Evolutionary conservation across 2,888 invertebrate genomes (phyloP).

Genomic region (Catocala fraxini): DNA sequence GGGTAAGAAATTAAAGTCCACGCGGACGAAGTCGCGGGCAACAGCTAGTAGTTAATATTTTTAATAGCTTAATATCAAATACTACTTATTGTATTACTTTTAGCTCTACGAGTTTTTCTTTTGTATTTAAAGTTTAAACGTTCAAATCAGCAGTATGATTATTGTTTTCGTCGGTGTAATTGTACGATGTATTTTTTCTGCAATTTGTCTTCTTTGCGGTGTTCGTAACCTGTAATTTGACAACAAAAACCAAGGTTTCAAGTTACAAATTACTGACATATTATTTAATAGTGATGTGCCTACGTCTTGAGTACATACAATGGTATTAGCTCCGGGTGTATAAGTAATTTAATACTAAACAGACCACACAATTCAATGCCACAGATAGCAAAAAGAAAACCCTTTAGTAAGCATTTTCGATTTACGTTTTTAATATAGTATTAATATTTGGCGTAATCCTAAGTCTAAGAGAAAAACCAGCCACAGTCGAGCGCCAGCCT

Average conservation of each 20-base stretch:
- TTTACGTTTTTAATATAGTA: too few species aligned
- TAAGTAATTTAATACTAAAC: too few species aligned
- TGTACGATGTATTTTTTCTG: slow-evolving; percentile 27
- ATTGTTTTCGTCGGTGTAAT: slow-evolving; percentile 38
- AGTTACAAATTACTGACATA: slow-evolving; percentile 25
- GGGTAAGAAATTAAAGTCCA: too few species aligned
- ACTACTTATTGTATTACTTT: slow-evolving; percentile 1
- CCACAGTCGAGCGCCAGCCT: too few species aligned
- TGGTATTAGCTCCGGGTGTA: too few species aligned
- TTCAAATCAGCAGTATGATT: slow-evolving; percentile 35
- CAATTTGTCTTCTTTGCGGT: slow-evolving; percentile 15
- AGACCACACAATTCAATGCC: too few species aligned
- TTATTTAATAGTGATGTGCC: slow-evolving; percentile 14
- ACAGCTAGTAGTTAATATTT: not conserved
- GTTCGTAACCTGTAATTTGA: slow-evolving; percentile 39
- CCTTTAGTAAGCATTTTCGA: too few species aligned
- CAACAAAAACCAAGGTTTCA: slow-evolving; percentile 43
- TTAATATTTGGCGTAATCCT: too few species aligned
- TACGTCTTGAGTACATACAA: slow-evolving; percentile 6
- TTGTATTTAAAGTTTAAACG: slow-evolving; percentile 24
- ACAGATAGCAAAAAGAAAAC: too few species aligned
- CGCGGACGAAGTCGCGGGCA: too few species aligned
- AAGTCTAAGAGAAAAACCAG: too few species aligned
- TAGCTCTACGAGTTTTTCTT: slow-evolving; percentile 7
- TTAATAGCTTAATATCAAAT: not conserved